Percentiles rank a stretch among this genome's conserved stretches.
Conservation (phyloP, 2,113 vertebrate genomes). For the Neodontobutis hainanensis region DNA sequence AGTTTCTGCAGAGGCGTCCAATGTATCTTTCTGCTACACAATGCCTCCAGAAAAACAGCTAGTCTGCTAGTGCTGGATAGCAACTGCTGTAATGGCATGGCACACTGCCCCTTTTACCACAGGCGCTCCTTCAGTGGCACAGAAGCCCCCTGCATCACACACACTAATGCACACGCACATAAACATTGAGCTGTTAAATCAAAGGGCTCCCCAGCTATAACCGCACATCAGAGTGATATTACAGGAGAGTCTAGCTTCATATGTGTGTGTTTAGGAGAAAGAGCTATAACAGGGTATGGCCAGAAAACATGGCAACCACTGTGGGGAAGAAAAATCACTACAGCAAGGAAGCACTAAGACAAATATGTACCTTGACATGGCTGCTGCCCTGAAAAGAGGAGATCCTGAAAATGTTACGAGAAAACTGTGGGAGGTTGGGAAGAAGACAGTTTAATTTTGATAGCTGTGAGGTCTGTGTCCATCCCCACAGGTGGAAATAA, state of each 20-base stretch:
- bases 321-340: constrained; percentile 10
- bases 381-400: constrained; percentile 10
- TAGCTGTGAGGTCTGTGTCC: constrained; percentile 13
- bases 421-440: constrained; percentile 13
- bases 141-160: constrained; percentile 17
- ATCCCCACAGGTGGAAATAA: constrained; percentile 34
- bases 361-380: not conserved
- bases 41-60: constrained; percentile 44
- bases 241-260: constrained; percentile 10
- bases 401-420: not conserved
- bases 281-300: constrained; percentile 21
- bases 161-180: constrained; percentile 65
- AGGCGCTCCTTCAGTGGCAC: constrained; percentile 24
- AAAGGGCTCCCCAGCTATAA: constrained; percentile 83
- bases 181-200: constrained; percentile 77
- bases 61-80: constrained; percentile 51
- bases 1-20: constrained; percentile 32
- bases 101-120: constrained; percentile 45
- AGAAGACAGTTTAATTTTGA: constrained; percentile 29
- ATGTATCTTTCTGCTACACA: constrained; percentile 34
- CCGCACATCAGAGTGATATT: constrained; percentile 68
- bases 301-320: constrained; percentile 21
- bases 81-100: constrained; percentile 53
- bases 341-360: not conserved
- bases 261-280: constrained; percentile 16